A percentile compares a stretch with the other conserved stretches of the same genome.
Conservation (phyloP, 2,888 invertebrate species). For the Acrocyrtus sp. region DNA sequence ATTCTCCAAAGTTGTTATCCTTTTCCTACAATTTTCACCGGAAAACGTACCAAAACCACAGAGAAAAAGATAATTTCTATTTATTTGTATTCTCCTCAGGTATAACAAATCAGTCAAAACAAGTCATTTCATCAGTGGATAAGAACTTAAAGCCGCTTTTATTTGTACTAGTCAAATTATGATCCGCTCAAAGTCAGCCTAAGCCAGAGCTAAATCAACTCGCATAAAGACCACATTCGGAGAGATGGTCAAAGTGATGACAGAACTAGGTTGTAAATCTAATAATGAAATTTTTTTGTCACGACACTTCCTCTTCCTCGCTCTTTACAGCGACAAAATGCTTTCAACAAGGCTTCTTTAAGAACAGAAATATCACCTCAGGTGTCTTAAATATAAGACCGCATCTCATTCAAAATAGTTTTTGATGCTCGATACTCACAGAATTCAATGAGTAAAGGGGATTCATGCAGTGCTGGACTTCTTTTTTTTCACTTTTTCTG, state of each 20-base stretch:
- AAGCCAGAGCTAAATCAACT: constrained; percentile 38
- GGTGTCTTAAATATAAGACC: no score
- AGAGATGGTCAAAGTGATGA: constrained; percentile 55
- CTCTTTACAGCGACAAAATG: no score
- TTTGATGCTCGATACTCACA: no score
- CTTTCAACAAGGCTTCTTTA: no score
- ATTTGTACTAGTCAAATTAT: constrained; percentile 19
- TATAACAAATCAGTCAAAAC: constrained; percentile 45
- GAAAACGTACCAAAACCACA: constrained; percentile 39
- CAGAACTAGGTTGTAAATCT: constrained; percentile 58
- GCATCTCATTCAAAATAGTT: no score
- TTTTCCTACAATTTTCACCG: constrained; percentile 22
- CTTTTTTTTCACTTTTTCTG: no score
- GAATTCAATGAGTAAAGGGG: no score
- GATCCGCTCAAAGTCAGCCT: constrained; percentile 41
- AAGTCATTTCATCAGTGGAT: constrained; percentile 28
- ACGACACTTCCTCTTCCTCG: not conserved
- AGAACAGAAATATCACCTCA: no score
- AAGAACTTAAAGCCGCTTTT: constrained; percentile 21
- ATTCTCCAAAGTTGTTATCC: no score
- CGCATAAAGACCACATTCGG: constrained; percentile 44
- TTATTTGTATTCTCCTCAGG: constrained; percentile 12
- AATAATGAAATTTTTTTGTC: constrained; percentile 13
- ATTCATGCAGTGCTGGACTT: no score
- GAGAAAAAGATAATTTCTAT: constrained; percentile 9